A percentile compares a stretch with the other conserved stretches of the same genome.
These are phyloP conservation scores for Variabilichromis moorii DNA, from an alignment of 2,113 vertebrate species.

Conservation along the genomic window DNA sequence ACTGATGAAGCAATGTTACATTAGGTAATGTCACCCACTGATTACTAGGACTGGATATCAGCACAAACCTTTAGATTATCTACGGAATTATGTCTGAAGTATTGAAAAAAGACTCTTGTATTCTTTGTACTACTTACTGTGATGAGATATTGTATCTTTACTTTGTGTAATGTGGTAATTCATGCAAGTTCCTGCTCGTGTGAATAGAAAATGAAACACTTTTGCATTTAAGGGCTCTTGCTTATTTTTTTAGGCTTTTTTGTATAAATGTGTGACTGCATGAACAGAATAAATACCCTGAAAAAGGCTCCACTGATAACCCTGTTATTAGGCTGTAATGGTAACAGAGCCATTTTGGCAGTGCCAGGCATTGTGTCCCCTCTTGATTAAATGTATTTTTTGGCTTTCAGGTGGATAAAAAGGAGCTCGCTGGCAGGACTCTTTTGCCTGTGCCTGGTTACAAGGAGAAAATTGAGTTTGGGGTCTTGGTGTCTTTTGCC, in stretches of 20 bases:
- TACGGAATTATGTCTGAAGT: not conserved
- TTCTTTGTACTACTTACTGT: not conserved
- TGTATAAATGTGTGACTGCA: not conserved
- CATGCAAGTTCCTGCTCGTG: not conserved
- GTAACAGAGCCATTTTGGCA: not conserved
- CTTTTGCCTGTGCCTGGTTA: conserved; percentile 86
- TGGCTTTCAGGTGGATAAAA: conserved; percentile 82
- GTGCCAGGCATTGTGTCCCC: not conserved
- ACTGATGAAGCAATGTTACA: not conserved
- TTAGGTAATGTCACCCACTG: not conserved
- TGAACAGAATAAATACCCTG: not conserved
- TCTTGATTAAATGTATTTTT: not conserved
- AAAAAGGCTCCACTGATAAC: not conserved
- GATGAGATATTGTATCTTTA: not conserved
- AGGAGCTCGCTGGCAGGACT: conserved; percentile 80
- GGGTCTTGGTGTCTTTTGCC: conserved; percentile 83
- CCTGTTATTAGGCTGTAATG: not conserved
- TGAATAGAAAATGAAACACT: not conserved
- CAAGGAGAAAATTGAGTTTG: conserved; percentile 88
- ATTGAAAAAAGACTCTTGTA: not conserved
- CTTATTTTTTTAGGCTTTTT: not conserved
- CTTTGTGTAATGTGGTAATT: not conserved
- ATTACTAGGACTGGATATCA: not conserved
- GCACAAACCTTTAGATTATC: not conserved
- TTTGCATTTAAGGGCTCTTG: not conserved